Evolutionary conservation across 1,140 invertebrate species (phyloP), one percentile per base, ranked within the genome.

Genomic region (Leptonema lineaticorne): DNA sequence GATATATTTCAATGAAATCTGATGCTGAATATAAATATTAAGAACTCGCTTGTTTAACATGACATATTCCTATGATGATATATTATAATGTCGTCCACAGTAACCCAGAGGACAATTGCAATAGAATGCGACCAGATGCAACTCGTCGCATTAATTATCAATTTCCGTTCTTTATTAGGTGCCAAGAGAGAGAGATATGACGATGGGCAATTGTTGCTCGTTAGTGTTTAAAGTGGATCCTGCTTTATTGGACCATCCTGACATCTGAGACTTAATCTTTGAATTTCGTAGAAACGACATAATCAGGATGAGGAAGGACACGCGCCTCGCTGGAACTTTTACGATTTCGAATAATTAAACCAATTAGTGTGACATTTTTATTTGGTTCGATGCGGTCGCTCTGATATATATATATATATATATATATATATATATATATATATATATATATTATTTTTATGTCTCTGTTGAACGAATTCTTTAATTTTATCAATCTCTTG

Each of bases 121-220:
- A 28, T 7, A 9, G 28, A 58, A 58, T 28, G 56, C 56, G 30
- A 26, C 62, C 62, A 64, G 62, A 64, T 64, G 62, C 62, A 50
- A 29, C 33, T 64, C 29, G 58, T 28, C 45, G 62, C 62, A 64
- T 64, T 64, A 64, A 64, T 64, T 64, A 64, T 64, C 62, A 64
- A 64, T 64, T 64, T 64, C 62, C 62, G 62, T 64, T 50, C 30
- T 64, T 50, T 48, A 64, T 64, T 64, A 64, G 62, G 62, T 64
- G 62, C 62, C 62, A 50, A 64, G 62, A 64, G 50, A 64, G 62
- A 64, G 50, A 50, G 62, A 20, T 46, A 41, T 64, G 33, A 64
- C 37, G 27, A 64, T 24, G 46, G 24, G 46, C 62, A 64, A 64
- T 64, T 64, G 62, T 9, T 24, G 30, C 62, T 64, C 45, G 62